Conservation (phyloP, 30 jellyfish, hydroid and myxozoan species). For the Pelagia noctiluca region DNA sequence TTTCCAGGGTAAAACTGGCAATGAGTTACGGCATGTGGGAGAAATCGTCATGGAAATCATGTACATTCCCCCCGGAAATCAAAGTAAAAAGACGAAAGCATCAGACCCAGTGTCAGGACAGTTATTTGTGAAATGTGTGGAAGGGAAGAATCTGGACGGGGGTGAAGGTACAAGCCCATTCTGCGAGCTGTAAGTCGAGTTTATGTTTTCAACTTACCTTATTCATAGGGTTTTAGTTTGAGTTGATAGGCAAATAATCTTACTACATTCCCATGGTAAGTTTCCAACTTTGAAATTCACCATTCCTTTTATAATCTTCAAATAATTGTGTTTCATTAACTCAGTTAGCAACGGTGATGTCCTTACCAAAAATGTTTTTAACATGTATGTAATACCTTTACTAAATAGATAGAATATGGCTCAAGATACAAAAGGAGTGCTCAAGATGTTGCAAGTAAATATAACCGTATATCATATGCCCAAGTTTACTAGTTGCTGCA, state of each 20-base stretch:
- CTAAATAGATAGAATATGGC: too few species aligned
- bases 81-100: slow-evolving; percentile 11
- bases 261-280: too few species aligned
- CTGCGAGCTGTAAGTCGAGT: slow-evolving; percentile 78
- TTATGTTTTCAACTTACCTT: not conserved
- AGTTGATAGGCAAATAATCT: not conserved
- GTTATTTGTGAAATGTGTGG: slow-evolving; percentile 61
- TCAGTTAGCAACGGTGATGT: too few species aligned
- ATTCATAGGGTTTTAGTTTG: not conserved
- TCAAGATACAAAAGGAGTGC: too few species aligned
- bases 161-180: slow-evolving; percentile 62
- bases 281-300: too few species aligned
- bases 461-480: too few species aligned
- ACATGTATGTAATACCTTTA: too few species aligned
- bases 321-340: too few species aligned
- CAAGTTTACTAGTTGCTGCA: too few species aligned
- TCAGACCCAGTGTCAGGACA: slow-evolving; percentile 83
- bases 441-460: too few species aligned
- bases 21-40: slow-evolving; percentile 71
- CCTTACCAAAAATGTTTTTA: too few species aligned
- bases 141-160: slow-evolving; percentile 69
- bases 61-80: slow-evolving; percentile 78
- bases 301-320: too few species aligned
- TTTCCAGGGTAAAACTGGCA: slow-evolving; percentile 37
- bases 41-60: slow-evolving; percentile 62